A percentile compares a stretch with the other conserved stretches of the same genome.
Conservation (phyloP, 2,888 invertebrate species). For the Sisyra nigra region DNA sequence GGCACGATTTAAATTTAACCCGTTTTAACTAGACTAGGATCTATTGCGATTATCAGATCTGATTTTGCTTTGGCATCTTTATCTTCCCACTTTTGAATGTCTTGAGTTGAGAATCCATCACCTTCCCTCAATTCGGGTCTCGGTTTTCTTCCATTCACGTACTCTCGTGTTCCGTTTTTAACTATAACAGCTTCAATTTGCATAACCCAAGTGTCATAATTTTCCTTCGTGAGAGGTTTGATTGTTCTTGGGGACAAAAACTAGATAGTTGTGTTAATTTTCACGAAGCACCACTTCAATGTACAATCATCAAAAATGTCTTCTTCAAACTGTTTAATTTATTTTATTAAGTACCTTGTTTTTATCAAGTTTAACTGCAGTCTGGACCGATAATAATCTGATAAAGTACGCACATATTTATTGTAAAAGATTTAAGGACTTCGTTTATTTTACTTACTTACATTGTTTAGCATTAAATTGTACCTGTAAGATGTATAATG, state of each 20-base stretch:
- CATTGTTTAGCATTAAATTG: no score
- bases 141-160: background rate
- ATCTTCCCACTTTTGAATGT: background rate
- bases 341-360: no score
- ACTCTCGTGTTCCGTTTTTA: background rate
- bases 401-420: no score
- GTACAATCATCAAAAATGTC: no score
- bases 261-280: background rate
- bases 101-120: background rate
- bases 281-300: slow-evolving; percentile 1
- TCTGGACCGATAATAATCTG: no score
- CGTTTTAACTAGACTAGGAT: slow-evolving; percentile 1
- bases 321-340: no score
- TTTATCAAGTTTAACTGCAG: no score
- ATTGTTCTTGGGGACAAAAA: background rate
- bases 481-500: no score
- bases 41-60: slow-evolving; percentile 2
- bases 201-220: slow-evolving; percentile 2
- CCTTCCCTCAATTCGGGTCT: background rate
- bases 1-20: background rate
- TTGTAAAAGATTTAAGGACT: no score
- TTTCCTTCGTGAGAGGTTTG: slow-evolving; percentile 1
- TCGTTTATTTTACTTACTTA: no score
- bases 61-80: slow-evolving; percentile 3
- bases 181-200: slow-evolving; percentile 1